Evolutionary conservation across 2,888 invertebrate species (phyloP), one percentile per base, ranked within the genome.

Genomic region (Chironomus riparius): DNA sequence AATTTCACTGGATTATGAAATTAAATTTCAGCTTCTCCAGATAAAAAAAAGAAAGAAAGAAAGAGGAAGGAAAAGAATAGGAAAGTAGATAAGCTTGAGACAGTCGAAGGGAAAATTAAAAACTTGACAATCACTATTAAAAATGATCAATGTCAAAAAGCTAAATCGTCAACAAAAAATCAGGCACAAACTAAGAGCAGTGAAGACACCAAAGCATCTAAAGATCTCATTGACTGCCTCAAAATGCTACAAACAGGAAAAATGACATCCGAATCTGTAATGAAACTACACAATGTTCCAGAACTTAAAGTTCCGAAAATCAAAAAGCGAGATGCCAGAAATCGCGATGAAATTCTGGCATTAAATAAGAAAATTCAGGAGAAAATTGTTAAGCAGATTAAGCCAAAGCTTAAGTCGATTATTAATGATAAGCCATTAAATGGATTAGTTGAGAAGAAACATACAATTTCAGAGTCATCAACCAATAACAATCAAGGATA

Each of bases 211-310:
- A 38, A 38, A 38, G 38, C 38, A 10, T 2, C 15, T 10, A 47
- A 18, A 24, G 7, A 18, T 24, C 50, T 71, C 2, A 18, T 71
- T 12, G 15, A 50, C 2, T 22, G 24, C 10, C 21, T 71, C 5
- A 71, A 71, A 28, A 48, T 24, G n/a, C 15, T 71, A 3, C 71
- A 71, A 56, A 24, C 71, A 13, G 71, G 71, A 28, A 71, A 56
- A n/a, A 48, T 71, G 4, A 21, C 71, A 24, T 15, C 15, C 7
- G 18, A 56, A 18, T 7, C 56, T 18, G 18, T 56, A n/a, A 56
- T 56, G 15, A 38, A 38, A 38, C 0, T 38, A 2, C 28, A 28
- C 28, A 38, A 38, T 38, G 10, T 2, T 38, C 7, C 38, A 10
- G 38, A 38, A 7, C 10, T 38, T 0, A 38, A 38, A 10, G 38